Conservation (phyloP, 2,113 vertebrate species). For the human (Homo sapiens) region GRCh38 chr12:119302501-119303000, state of each 20-base stretch:
- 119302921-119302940: slow-evolving; percentile 62
- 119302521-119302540: not conserved
- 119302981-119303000: not conserved
- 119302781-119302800: slow-evolving; percentile 59
- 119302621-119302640: slow-evolving; percentile 49
- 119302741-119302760: slow-evolving; percentile 67
- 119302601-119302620: slow-evolving; percentile 40
- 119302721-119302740: slow-evolving; percentile 61
- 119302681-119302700: not conserved
- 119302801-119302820: slow-evolving; percentile 67
- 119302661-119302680: not conserved
- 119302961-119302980: slow-evolving; percentile 45
- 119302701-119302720: slow-evolving; percentile 67
- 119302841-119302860: slow-evolving; percentile 45
- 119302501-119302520: not conserved
- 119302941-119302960: not conserved
- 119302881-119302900: slow-evolving; percentile 59
- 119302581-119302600: not conserved
- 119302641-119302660: slow-evolving; percentile 23
- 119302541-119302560: not conserved
- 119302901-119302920: slow-evolving; percentile 46
- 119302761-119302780: slow-evolving; percentile 51
- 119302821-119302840: slow-evolving; percentile 72
- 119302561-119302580: slow-evolving; percentile 39
- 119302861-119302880: slow-evolving; percentile 66